Conservation (phyloP, 1,140 invertebrate species). For the Diorhabda sublineata region DNA sequence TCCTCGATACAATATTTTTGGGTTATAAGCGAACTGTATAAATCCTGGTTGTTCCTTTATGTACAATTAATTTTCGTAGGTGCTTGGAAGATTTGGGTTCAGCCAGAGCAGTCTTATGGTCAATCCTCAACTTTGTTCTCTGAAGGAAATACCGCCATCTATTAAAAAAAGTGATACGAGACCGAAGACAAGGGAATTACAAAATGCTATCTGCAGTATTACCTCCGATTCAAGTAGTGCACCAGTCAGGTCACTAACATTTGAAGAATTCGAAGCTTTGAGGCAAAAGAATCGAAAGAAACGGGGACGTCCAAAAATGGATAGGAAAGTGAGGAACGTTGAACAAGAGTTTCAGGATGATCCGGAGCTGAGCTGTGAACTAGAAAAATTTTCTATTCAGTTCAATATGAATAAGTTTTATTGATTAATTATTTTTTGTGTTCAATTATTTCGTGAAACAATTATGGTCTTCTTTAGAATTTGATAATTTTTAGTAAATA, state of each 20-base stretch:
- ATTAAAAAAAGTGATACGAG: constrained; percentile 20
- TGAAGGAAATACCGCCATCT: constrained; percentile 28
- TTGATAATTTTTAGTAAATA: too few species aligned
- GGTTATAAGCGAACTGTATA: too few species aligned
- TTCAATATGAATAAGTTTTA: constrained; percentile 29
- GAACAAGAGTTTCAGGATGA: constrained; percentile 42
- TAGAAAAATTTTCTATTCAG: constrained; percentile 39
- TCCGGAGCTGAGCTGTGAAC: constrained; percentile 42
- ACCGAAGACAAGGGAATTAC: constrained; percentile 23
- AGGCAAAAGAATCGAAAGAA: constrained; percentile 10
- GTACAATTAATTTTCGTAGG: constrained; percentile 24
- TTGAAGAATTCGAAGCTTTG: constrained; percentile 13
- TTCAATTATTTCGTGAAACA: background rate
- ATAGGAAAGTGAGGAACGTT: constrained; percentile 5
- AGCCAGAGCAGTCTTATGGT: constrained; percentile 41
- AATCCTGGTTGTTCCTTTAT: background rate
- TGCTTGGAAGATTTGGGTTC: constrained; percentile 41
- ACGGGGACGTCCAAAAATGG: constrained; percentile 10
- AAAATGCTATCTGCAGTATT: constrained; percentile 31
- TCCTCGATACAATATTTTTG: too few species aligned
- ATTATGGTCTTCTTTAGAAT: too few species aligned
- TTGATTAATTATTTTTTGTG: background rate
- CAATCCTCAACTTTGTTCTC: constrained; percentile 42
- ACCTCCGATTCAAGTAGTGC: background rate
- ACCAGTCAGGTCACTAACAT: background rate